Base-by-base conservation (phyloP, 2,113 vertebrate genomes). In the Pogona vitticeps region DNA sequence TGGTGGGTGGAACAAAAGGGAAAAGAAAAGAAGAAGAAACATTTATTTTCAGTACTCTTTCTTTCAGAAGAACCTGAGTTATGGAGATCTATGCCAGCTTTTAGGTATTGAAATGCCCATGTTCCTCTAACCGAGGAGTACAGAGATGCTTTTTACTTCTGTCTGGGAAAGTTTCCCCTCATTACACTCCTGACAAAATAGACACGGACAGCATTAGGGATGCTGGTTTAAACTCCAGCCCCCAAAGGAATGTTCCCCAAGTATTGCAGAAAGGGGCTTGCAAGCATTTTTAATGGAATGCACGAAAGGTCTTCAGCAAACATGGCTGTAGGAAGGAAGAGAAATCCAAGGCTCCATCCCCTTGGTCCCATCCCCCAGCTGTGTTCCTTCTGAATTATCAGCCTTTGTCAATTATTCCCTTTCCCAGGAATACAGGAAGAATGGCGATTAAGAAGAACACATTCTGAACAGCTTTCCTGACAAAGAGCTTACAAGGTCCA, bases 401-500 rank as follows among this genome's bases (percentile, higher is more conserved):
- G 76, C 87, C 83, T 89, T 93, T 89, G 75, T 84, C 78, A 76
- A 65, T 6, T 20, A 56, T 87, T 87, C 31, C 82, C 90, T 91
- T 94, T 94, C 91, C 92, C 88, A 93, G 90, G 90, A 82, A 86
- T 91, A 78, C 33, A 88, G 90, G 88, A 88, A 84, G 88, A 90
- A 77, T 81, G 88, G 83, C 87, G 91, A 96, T 95, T 94, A 94
- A 92, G 90, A 93, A 91, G 90, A 92, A 85, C 87, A 86, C 89
- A 88, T 91, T 94, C 93, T 92, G 93, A 92, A 90, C 89, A 92
- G 92, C 92, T 96, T 95, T 93, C 76, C 92, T 90, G 91, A 93
- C 93, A 94, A 95, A 92, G 90, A 92, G 94, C 93, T 94, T 95
- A 96, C 90, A 93, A 94, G 95, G 96, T 96, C 96, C 95, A 96